Evolutionary conservation across 2,113 vertebrate species (phyloP).

Genomic region (Alexandromys fortis): DNA sequence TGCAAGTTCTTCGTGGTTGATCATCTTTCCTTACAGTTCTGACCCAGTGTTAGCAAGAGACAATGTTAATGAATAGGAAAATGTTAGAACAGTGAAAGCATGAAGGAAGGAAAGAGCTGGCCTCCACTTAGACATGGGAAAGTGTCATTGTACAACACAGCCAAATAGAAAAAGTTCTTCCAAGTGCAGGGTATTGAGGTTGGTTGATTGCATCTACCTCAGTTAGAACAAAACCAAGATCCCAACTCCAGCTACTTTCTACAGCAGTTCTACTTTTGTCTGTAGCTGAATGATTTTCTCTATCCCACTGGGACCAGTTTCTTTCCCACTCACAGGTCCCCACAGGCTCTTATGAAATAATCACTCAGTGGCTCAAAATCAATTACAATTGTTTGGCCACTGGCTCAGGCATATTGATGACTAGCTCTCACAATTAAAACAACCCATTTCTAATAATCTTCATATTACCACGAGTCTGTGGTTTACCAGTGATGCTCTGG

Average conservation of each 20-base stretch:
- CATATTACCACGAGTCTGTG: too few relatives aligned
- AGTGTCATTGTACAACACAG: not conserved
- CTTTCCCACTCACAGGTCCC: too few relatives aligned
- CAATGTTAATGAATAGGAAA: constrained; percentile 26
- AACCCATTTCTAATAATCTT: too few relatives aligned
- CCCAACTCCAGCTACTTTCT: not conserved
- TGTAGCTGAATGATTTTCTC: too few relatives aligned
- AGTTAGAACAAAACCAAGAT: constrained; percentile 50
- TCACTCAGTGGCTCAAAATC: too few relatives aligned
- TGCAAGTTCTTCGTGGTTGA: not conserved
- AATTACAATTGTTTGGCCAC: too few relatives aligned
- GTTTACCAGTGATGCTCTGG: too few relatives aligned
- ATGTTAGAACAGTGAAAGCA: constrained; percentile 39
- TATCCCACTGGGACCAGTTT: too few relatives aligned
- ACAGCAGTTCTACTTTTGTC: constrained; percentile 16
- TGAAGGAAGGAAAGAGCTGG: not conserved
- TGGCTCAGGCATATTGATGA: too few relatives aligned
- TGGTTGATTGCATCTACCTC: not conserved
- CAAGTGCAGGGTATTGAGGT: constrained; percentile 7
- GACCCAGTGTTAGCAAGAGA: not conserved
- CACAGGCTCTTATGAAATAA: too few relatives aligned
- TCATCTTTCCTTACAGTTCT: not conserved
- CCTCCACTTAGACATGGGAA: not conserved
- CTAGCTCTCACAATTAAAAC: too few relatives aligned
- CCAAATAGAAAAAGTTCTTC: constrained; percentile 42